Base-by-base conservation (phyloP, 2,888 invertebrate genomes). In the Xylocampa areola region DNA sequence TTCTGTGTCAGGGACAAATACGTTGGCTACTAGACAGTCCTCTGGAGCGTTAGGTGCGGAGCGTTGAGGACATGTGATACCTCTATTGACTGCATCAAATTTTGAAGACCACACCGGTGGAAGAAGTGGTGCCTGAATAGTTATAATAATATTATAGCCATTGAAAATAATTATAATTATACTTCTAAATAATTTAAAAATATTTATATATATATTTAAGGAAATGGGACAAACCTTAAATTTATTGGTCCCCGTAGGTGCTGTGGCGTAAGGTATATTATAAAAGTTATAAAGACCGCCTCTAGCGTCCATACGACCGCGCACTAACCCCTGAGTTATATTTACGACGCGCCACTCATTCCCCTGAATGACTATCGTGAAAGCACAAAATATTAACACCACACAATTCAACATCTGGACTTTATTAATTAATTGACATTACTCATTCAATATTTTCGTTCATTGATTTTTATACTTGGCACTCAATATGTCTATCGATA, bases 231-330 rank as follows among this genome's bases (percentile, higher is more conserved):
- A 6, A 2, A 75, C 73, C 76, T 85, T 84, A 58, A 82, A 89
- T 55, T 68, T 82, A 7, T 86, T 39, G 0, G 33, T 27, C 1
- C 86, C 87, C 3, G 75, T 82, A 0, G 88, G 89, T 1, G 80
- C 82, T n/a, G 82, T 86, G 0, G 89, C 89, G 33, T 88, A 89
- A 0, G 88, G 89, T 6, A 90, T 86, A 29, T 81, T 77, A 35
- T 82, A 78, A 49, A 87, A 90, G 0, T 62, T 53, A 44, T 69
- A 88, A 2, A 85, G 57, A 8, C 76, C 75, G 3, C 66, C 54
- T 4, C 57, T 59, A 0, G 75, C 65, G 3, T 80, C 76, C 23
- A 71, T 72, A 41, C 74, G 79, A 0, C 89, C 88, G 1, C 75
- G 71, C 23, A 88, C 81, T 0, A 68, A 70, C 0, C 88, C 89